phyloP scores from a whole-genome alignment of 1,140 invertebrate species.

The Tetramorium simillimum region DNA sequence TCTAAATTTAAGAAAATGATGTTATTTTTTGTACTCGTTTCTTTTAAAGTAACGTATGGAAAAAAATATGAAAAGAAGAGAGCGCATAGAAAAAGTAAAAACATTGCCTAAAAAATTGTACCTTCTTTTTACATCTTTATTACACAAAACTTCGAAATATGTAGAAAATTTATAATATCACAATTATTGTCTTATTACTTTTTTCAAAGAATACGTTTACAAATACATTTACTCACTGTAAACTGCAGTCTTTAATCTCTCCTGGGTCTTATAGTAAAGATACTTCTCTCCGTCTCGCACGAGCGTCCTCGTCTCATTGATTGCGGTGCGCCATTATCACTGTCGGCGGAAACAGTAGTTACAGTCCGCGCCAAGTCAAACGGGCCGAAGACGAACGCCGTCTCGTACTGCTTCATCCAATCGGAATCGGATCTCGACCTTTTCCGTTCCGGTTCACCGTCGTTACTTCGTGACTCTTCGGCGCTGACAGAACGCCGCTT shows the following conservation, averaged over 20 bases:
- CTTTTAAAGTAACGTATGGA: background rate
- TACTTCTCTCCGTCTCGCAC: background rate
- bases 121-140: background rate
- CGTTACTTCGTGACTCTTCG: background rate
- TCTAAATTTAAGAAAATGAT: background rate
- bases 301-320: background rate
- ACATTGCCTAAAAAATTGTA: background rate
- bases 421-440: slow-evolving; percentile 13
- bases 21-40: background rate
- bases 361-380: background rate
- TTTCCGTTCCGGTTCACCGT: background rate
- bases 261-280: background rate
- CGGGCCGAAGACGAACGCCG: slow-evolving; percentile 53
- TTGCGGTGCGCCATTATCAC: background rate
- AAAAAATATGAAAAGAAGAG: background rate
- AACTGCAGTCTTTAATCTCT: background rate
- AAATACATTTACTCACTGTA: background rate
- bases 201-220: background rate
- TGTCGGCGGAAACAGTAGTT: slow-evolving; percentile 18
- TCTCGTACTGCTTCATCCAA: slow-evolving; percentile 57
- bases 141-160: background rate
- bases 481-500: background rate
- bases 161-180: background rate
- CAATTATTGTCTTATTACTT: background rate
- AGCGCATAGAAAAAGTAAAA: background rate